phyloP scores from a whole-genome alignment of 2,797 vertebrate species.

The Argyrosomus regius region DNA sequence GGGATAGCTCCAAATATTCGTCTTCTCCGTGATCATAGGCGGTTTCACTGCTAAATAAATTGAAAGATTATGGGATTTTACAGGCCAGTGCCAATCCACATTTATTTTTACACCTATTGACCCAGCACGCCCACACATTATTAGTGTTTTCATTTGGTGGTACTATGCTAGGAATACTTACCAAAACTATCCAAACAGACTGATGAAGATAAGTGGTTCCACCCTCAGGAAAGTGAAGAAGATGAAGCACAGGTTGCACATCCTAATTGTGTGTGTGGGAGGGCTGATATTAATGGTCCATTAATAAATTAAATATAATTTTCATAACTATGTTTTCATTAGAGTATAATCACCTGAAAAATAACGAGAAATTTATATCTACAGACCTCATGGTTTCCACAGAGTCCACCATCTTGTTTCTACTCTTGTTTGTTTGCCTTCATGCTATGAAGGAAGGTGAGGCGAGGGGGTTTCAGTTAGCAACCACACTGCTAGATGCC shows the following conservation, averaged over 20 bases:
- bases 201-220: not conserved
- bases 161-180: not conserved
- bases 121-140: not conserved
- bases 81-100: not conserved
- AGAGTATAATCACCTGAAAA: too few relatives aligned
- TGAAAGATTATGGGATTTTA: slow-evolving; percentile 16
- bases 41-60: slow-evolving; percentile 6
- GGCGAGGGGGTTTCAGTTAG: too few relatives aligned
- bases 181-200: not conserved
- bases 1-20: slow-evolving; percentile 14
- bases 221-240: not conserved
- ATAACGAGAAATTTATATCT: too few relatives aligned
- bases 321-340: too few relatives aligned
- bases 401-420: too few relatives aligned
- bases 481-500: too few relatives aligned
- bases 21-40: slow-evolving; percentile 25
- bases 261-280: too few relatives aligned
- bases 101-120: not conserved
- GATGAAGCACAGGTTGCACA: not conserved
- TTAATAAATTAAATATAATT: too few relatives aligned
- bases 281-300: too few relatives aligned
- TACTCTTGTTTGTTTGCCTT: too few relatives aligned
- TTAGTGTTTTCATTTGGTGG: slow-evolving; percentile 11
- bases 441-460: too few relatives aligned
- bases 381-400: too few relatives aligned